Evolutionary conservation across 2,888 invertebrate genomes (phyloP), one percentile per base, ranked within the genome.

Genomic region (Zeuzera pyrina): DNA sequence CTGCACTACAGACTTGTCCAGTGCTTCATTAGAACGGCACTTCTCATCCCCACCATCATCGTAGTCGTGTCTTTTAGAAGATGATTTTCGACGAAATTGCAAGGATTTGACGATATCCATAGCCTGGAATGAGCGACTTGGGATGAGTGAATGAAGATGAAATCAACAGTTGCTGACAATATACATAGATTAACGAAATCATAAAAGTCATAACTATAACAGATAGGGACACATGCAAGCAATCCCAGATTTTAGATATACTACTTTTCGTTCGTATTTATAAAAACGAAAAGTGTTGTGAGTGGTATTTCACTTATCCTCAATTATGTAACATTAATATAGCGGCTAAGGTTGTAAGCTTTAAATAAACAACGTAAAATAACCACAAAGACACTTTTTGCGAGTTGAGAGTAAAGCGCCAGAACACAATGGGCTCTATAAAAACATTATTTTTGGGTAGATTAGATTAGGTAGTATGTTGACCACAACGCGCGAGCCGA

Each of bases 61-160:
- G 1, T 62, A 61, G 43, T 77, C 77, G 47, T 66, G 65, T 39
- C 78, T 78, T 51, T 72, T 74, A 0, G 77, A 70, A 0, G 79
- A 70, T 0, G 83, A 72, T 37, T 73, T 81, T 24, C 79, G 74
- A 0, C 72, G 68, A 1, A 83, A 52, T 16, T 85, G 83, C 2
- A 90, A 83, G 0, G 83, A 81, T 50, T 90, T 90, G 0, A 87
- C 83, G 46, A 89, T 88, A 60, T 89, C 86, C 70, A 87, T 87
- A 1, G 86, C 79, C 86, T 88, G 67, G 6, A 24, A 40, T 30
- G 25, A 30, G 15, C n/a, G 27, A 19, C 19, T 5, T 8, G 19
- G 5, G 19, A 19, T 19, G 6, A 16, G 7, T 14, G 26, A 15
- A n/a, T 16, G n/a, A 8, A 8, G 8, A 8, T 19, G 5, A 5